phyloP scores from a whole-genome alignment of 2,797 vertebrate genomes.

The Peromyscus melanophrys region DNA sequence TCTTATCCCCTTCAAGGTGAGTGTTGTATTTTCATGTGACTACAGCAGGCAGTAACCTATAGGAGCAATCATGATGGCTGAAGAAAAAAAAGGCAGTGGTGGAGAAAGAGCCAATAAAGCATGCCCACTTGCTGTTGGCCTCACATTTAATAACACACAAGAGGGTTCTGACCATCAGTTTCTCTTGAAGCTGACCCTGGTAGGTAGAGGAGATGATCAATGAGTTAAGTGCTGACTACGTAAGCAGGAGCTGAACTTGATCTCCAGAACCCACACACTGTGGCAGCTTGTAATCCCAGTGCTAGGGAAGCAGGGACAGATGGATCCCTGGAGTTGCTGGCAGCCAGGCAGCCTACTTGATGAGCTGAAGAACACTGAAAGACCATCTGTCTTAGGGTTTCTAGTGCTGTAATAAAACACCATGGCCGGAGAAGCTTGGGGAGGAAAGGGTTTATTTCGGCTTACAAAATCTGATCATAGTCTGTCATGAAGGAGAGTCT shows the following conservation, averaged over 20 bases:
- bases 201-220: background rate
- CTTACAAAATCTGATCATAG: background rate
- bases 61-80: background rate
- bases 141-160: background rate
- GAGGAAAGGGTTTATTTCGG: background rate
- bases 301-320: background rate
- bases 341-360: background rate
- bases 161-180: background rate
- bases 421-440: background rate
- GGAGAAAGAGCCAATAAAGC: background rate
- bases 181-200: background rate
- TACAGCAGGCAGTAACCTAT: background rate
- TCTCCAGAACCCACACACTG: background rate
- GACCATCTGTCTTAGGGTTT: background rate
- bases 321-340: background rate
- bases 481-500: background rate
- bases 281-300: background rate
- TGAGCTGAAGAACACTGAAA: background rate
- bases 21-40: background rate
- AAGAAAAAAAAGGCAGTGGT: fast-evolving
- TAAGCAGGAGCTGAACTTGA: background rate
- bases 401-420: background rate
- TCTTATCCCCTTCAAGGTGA: background rate
- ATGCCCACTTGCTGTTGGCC: background rate
- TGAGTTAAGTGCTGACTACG: background rate